phyloP scores from a whole-genome alignment of 2,888 invertebrate species.

The Notodonta ziczac region DNA sequence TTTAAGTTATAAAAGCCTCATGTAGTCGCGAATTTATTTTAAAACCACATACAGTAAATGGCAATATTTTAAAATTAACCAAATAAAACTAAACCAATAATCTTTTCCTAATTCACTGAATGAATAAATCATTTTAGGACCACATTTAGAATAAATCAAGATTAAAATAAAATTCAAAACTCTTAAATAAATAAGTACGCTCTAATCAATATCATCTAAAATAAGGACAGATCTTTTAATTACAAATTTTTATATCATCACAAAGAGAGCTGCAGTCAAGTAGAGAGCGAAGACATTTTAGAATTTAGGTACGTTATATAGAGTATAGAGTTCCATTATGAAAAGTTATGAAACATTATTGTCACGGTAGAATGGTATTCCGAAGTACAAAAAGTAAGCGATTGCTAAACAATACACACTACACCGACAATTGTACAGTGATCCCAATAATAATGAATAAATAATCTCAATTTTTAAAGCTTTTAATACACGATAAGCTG shows the following conservation, averaged over 20 bases:
- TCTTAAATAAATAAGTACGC: constrained; percentile 51
- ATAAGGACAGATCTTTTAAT: constrained; percentile 36
- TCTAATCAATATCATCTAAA: constrained; percentile 32
- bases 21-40: background rate
- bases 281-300: constrained; percentile 70
- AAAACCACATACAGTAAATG: background rate
- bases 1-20: background rate
- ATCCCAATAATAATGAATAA: constrained; percentile 72
- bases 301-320: constrained; percentile 44
- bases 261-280: constrained; percentile 65
- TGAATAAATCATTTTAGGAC: background rate
- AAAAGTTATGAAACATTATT: constrained; percentile 58
- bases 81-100: constrained; percentile 2
- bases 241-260: constrained; percentile 43
- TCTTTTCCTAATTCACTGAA: background rate
- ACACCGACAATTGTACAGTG: constrained; percentile 53
- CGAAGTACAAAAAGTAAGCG: constrained; percentile 43
- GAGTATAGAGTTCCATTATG: constrained; percentile 36
- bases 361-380: constrained; percentile 59
- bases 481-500: constrained; percentile 73
- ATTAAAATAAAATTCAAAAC: constrained; percentile 12
- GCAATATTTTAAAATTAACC: background rate
- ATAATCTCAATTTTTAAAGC: constrained; percentile 83
- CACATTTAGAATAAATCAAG: constrained; percentile 1
- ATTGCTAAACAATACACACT: constrained; percentile 46